Evolutionary conservation across 2,797 vertebrate species (phyloP).

Genomic region (Acanthiza pusilla): DNA sequence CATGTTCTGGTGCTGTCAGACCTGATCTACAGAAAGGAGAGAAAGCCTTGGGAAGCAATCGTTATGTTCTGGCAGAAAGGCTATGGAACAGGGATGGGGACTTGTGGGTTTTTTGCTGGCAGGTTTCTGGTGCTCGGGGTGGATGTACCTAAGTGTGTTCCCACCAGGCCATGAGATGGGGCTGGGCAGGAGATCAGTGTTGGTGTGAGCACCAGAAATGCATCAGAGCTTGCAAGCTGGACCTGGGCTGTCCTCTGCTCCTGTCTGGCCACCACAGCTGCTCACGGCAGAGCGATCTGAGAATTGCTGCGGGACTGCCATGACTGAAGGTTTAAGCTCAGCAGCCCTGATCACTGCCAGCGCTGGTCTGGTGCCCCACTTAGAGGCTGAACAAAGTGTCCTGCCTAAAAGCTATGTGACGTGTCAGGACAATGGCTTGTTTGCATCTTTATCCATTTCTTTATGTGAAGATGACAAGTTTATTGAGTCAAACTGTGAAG

Average conservation of each 20-base stretch:
- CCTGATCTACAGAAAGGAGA: background rate
- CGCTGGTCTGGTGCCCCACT: rapidly evolving
- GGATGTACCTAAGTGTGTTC: background rate
- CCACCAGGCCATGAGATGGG: rapidly evolving
- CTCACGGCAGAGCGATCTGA: rapidly evolving
- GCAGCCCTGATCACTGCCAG: background rate
- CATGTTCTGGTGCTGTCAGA: background rate
- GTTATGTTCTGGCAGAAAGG: background rate
- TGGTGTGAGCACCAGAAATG: background rate
- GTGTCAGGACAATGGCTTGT: background rate
- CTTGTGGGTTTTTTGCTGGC: background rate
- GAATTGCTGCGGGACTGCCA: background rate
- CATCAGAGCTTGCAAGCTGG: background rate
- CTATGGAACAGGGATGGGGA: background rate
- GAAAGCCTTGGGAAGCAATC: background rate
- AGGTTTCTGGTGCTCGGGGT: background rate
- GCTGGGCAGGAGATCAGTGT: background rate
- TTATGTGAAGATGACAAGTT: background rate
- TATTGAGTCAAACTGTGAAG: background rate
- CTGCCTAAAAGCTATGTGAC: background rate
- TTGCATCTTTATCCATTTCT: background rate
- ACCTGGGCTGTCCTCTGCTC: background rate
- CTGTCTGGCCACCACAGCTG: background rate
- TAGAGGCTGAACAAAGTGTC: background rate
- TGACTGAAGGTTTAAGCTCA: background rate